Base-by-base conservation (phyloP, 30 jellyfish, hydroid and myxozoan species). In the Pelagia noctiluca region DNA sequence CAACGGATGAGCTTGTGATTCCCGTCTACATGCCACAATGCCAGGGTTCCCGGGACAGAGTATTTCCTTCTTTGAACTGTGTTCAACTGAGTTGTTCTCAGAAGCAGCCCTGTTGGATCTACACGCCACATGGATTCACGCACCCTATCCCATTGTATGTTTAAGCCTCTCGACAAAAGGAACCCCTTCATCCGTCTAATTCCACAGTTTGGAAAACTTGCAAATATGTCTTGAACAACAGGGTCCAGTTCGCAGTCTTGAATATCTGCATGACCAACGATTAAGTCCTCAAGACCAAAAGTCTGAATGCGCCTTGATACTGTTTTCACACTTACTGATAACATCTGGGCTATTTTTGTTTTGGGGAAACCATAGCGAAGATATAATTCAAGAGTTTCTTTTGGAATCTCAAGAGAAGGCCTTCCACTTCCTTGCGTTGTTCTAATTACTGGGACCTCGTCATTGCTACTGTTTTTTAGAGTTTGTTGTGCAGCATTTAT, bases 151-250 rank as follows among this genome's bases (percentile, higher is more conserved):
- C 91, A 48, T n/a, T 63, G 82, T 1, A 86, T 46, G 50, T 61
- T 75, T 25, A 76, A 42, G 19, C 88, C 90, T 50, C 61, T 37
- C 24, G 73, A 29, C 76, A 19, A 61, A 12, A 87, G 76, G 48
- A 60, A 78, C 28, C 96, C 96, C 29, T 38, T 64, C 86, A 65
- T 78, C 29, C 96, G 36, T n/a, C 87, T 57, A 54, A 62, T 62
- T 50, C 88, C 96, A 57, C 88, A 73, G 63, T 87, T 64, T 13
- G 96, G 87, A 35, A 87, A 87, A 19, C 18, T 60, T n/a, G 37
- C 3, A 47, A 67, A 36, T 13, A 60, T 50, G 3, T 63, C 69
- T 18, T 1, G 24, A 22, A 78, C 71, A 16, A 18, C 34, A 5
- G n/a, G 2, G 48, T 78, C 72, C 48, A 78, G 70, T 35, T 0